Conservation (phyloP, 2,888 invertebrate species). For the Mongoloraphidia duomilia region DNA sequence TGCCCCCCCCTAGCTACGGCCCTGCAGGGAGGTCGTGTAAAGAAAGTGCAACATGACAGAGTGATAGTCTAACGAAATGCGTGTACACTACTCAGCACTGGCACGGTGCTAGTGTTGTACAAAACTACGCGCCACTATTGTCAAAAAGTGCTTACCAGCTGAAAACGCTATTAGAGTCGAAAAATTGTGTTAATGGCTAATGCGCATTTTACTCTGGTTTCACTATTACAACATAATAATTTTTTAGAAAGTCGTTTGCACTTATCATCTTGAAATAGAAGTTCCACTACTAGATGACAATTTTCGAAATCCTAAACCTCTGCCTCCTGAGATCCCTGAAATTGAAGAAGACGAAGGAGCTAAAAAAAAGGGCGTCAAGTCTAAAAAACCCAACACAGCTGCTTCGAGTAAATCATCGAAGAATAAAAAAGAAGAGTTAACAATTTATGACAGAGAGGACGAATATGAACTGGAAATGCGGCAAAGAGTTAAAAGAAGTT, state of each 20-base stretch:
- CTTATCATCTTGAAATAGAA: constrained; percentile 36
- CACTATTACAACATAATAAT: constrained; percentile 6
- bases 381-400: constrained; percentile 8
- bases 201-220: too few species aligned
- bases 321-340: constrained; percentile 23
- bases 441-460: constrained; percentile 18
- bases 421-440: constrained; percentile 8
- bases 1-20: too few species aligned
- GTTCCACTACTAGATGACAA: constrained; percentile 37
- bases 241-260: constrained; percentile 12
- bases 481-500: constrained; percentile 25
- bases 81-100: too few species aligned
- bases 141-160: too few species aligned
- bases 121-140: too few species aligned
- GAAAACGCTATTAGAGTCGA: too few species aligned
- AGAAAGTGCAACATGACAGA: too few species aligned
- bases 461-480: constrained; percentile 19
- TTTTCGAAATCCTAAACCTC: constrained; percentile 28
- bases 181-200: too few species aligned
- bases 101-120: too few species aligned
- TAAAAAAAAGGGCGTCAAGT: constrained; percentile 4
- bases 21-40: too few species aligned
- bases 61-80: too few species aligned
- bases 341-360: constrained; percentile 7
- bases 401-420: neutral